Conservation (phyloP, 2,888 invertebrate species). For the Parnassius apollo region DNA sequence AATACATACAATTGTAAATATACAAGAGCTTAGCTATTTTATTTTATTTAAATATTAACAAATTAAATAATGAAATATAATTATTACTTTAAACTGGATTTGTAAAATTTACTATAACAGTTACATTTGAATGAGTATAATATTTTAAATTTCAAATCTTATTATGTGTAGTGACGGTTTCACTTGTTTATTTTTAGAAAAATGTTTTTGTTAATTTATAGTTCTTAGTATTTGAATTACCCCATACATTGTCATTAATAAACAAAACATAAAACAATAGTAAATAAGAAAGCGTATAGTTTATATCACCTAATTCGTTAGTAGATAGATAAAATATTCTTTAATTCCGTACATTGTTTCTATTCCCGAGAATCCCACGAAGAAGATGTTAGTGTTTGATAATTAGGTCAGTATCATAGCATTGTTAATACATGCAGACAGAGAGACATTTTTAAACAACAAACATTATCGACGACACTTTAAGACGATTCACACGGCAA, state of each 20-base stretch:
- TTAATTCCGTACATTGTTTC: slow-evolving; percentile 17
- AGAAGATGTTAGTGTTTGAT: slow-evolving; percentile 25
- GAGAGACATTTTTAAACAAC: slow-evolving; percentile 18
- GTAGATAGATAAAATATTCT: background rate
- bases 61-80: too few relatives aligned
- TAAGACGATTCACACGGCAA: slow-evolving; percentile 36
- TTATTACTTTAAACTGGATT: too few relatives aligned
- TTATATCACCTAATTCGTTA: background rate
- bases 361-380: slow-evolving; percentile 22
- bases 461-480: slow-evolving; percentile 25
- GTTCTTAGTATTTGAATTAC: background rate
- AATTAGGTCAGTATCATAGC: slow-evolving; percentile 16
- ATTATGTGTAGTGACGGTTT: too few relatives aligned
- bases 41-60: too few relatives aligned
- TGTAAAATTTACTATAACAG: too few relatives aligned
- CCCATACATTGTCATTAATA: background rate
- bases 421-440: slow-evolving; percentile 26
- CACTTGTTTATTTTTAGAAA: too few relatives aligned
- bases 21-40: too few relatives aligned
- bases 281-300: background rate
- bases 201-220: too few relatives aligned
- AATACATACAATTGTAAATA: too few relatives aligned
- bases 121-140: too few relatives aligned
- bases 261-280: background rate
- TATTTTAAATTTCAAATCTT: too few relatives aligned